Conservation (phyloP, 2,888 invertebrate genomes). For the Salpingus planirostris region DNA sequence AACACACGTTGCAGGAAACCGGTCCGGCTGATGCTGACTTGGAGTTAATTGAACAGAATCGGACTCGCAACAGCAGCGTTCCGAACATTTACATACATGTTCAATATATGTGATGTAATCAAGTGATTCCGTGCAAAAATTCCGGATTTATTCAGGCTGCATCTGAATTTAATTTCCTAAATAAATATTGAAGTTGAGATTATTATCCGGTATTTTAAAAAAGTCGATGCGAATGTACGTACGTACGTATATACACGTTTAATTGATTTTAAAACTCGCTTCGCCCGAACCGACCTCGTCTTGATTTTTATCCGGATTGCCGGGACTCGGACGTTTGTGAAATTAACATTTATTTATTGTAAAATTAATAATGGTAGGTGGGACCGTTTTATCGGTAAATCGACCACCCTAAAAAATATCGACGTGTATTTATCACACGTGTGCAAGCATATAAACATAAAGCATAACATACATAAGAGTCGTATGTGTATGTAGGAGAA, state of each 20-base stretch:
- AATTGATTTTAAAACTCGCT: constrained; percentile 11
- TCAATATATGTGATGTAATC: constrained; percentile 18
- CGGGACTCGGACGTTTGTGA: constrained; percentile 13
- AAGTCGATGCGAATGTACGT: constrained; percentile 7
- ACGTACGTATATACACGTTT: constrained; percentile 1
- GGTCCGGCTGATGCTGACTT: constrained; percentile 14
- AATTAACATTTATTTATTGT: constrained; percentile 19
- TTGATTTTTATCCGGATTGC: constrained; percentile 16
- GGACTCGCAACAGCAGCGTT: constrained; percentile 10
- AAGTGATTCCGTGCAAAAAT: constrained; percentile 12
- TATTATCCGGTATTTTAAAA: constrained; percentile 14
- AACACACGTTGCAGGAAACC: constrained; percentile 12
- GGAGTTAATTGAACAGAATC: constrained; percentile 15
- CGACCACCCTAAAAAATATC: constrained; percentile 14
- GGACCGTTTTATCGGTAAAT: constrained; percentile 10
- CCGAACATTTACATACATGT: constrained; percentile 14
- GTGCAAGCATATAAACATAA: constrained; percentile 3
- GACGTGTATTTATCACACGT: constrained; percentile 10
- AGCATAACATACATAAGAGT: no score
- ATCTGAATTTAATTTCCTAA: constrained; percentile 14
- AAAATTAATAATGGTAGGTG: constrained; percentile 11
- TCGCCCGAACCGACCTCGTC: constrained; percentile 6
- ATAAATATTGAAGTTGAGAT: constrained; percentile 13
- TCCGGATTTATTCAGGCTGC: constrained; percentile 11
- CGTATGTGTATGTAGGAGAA: no score